These are phyloP conservation scores for Odontomyia ornata DNA, from an alignment of 2,888 invertebrate species.

Conservation along the genomic window DNA sequence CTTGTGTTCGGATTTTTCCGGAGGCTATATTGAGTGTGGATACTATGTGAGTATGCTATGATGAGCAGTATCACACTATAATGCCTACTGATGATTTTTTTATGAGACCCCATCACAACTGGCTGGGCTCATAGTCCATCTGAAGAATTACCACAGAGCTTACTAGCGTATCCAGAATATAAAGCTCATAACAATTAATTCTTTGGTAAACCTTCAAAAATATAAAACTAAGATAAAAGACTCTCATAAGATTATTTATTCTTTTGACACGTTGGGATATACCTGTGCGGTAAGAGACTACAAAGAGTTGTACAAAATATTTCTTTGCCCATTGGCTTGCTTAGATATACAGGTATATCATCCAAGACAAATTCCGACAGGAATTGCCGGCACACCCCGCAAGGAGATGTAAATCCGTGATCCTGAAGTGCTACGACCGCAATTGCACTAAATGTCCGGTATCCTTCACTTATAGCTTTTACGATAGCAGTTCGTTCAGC, in stretches of 20 bases:
- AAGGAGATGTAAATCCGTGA: slow-evolving; percentile 78
- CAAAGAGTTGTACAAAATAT: slow-evolving; percentile 72
- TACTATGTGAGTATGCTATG: no score
- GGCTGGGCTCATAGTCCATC: no score
- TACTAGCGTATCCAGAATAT: no score
- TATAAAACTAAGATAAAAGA: not conserved
- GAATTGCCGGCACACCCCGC: slow-evolving; percentile 88
- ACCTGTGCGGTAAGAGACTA: slow-evolving; percentile 71
- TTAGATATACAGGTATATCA: slow-evolving; percentile 77
- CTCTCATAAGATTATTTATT: not conserved
- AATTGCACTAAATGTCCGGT: slow-evolving; percentile 74
- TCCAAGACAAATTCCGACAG: slow-evolving; percentile 76
- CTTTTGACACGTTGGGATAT: slow-evolving; percentile 51
- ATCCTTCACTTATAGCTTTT: slow-evolving; percentile 87
- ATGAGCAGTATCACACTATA: no score
- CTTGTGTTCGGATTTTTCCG: no score
- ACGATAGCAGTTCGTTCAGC: slow-evolving; percentile 88
- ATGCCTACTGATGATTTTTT: no score
- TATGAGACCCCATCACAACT: no score
- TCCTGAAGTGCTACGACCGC: slow-evolving; percentile 77
- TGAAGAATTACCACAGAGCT: no score
- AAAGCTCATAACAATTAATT: no score
- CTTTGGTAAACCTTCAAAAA: no score
- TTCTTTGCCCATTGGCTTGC: slow-evolving; percentile 73
- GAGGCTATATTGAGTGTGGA: no score